Evolutionary conservation across 2,888 invertebrate species (phyloP).

Genomic region (Deladenus siricidicola): DNA sequence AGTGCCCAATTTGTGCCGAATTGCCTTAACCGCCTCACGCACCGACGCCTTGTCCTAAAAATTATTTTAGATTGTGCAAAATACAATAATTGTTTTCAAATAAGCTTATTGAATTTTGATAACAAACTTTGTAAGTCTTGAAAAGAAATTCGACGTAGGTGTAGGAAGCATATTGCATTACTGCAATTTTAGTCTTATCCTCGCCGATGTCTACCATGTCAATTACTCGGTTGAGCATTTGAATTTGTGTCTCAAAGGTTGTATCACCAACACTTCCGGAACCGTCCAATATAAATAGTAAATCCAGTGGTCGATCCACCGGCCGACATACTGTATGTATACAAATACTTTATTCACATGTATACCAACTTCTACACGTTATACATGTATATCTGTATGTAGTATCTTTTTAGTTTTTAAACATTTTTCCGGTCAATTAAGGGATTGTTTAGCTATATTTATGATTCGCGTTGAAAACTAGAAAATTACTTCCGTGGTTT

Average conservation of each 20-base stretch:
- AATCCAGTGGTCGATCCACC: slow-evolving; percentile 32
- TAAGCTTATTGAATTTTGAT: background rate
- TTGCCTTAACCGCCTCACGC: slow-evolving; percentile 17
- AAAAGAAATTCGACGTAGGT: slow-evolving; percentile 36
- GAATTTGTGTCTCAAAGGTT: slow-evolving; percentile 39
- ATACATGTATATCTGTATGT: too few relatives aligned
- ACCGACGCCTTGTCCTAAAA: slow-evolving; percentile 20
- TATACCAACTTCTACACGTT: too few relatives aligned
- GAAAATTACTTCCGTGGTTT: too few relatives aligned
- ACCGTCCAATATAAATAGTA: slow-evolving; percentile 40
- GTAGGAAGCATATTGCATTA: slow-evolving; percentile 35
- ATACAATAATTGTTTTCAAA: background rate
- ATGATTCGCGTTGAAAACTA: too few relatives aligned
- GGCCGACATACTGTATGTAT: slow-evolving; percentile 35
- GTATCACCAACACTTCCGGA: slow-evolving; percentile 37
- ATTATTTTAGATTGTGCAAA: background rate
- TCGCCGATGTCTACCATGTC: slow-evolving; percentile 30
- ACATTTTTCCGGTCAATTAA: too few relatives aligned
- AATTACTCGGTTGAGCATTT: slow-evolving; percentile 30
- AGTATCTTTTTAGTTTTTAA: too few relatives aligned
- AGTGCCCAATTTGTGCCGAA: slow-evolving; percentile 35
- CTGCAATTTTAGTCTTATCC: slow-evolving; percentile 34
- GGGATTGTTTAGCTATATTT: too few relatives aligned
- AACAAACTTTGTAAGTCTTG: slow-evolving; percentile 19
- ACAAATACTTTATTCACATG: too few relatives aligned